phyloP scores from a whole-genome alignment of 1,140 invertebrate species.

The Chrysomallon squamiferum region DNA sequence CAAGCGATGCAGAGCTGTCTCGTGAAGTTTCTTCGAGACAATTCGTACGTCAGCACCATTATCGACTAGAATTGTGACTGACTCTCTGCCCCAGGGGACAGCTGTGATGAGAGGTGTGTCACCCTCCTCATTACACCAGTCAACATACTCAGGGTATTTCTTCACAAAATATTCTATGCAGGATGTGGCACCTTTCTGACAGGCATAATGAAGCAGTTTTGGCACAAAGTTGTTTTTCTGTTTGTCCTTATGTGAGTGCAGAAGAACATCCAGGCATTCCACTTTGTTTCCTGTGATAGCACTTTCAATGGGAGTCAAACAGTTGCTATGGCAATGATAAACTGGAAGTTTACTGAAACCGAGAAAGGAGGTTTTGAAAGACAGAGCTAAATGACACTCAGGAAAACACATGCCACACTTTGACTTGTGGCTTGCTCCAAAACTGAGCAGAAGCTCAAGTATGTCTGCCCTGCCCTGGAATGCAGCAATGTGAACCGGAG shows the following conservation, averaged over 20 bases:
- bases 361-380: conserved; percentile 26
- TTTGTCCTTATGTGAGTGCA: conserved; percentile 13
- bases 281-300: conserved; percentile 44
- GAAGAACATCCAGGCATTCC: conserved; percentile 38
- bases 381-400: conserved; percentile 35
- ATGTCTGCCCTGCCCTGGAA: conserved; percentile 39
- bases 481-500: conserved; percentile 51
- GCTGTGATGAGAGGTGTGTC: conserved; percentile 52
- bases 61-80: conserved; percentile 45
- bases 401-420: conserved; percentile 53
- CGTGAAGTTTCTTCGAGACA: conserved; percentile 34
- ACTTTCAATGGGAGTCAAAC: conserved; percentile 32
- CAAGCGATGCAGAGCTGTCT: conserved; percentile 55
- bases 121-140: conserved; percentile 40
- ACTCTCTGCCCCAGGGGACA: conserved; percentile 54
- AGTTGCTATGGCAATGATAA: conserved; percentile 30
- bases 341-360: conserved; percentile 40
- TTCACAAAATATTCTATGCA: conserved; percentile 49
- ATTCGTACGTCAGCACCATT: conserved; percentile 49
- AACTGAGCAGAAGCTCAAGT: conserved; percentile 37
- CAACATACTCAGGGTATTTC: conserved; percentile 41
- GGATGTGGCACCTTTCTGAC: conserved; percentile 40
- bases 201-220: conserved; percentile 47
- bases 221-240: neutral
- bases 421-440: conserved; percentile 29